phyloP scores from a whole-genome alignment of 2,888 invertebrate species.

The Melinopterus prodromus region DNA sequence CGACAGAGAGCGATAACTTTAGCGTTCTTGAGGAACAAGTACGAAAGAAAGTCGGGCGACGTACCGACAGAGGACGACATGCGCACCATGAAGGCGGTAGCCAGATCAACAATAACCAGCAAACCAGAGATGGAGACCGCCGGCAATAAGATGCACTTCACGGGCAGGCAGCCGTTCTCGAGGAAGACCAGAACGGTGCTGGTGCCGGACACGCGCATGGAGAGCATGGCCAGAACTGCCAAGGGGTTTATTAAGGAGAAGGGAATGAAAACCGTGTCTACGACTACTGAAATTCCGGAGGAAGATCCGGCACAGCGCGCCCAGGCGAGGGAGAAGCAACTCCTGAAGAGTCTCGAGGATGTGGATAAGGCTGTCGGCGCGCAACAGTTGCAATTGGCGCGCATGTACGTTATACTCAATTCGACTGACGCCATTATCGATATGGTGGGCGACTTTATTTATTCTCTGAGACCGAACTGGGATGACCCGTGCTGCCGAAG shows the following conservation, averaged over 20 bases:
- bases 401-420: not conserved
- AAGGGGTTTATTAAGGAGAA: not conserved
- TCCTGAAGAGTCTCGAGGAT: not conserved
- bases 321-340: not conserved
- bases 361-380: not conserved
- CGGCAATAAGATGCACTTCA: conserved; percentile 7
- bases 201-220: conserved; percentile 7
- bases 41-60: not conserved
- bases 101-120: not conserved
- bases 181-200: not conserved
- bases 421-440: not conserved
- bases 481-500: not conserved
- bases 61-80: not conserved
- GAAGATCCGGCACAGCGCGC: not conserved
- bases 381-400: not conserved
- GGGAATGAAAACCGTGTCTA: not conserved
- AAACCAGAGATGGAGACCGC: not conserved
- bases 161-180: not conserved
- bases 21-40: conserved; percentile 13
- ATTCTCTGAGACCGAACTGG: not conserved
- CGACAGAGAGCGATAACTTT: not conserved
- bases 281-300: not conserved
- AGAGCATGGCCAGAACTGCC: not conserved
- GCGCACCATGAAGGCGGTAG: not conserved
- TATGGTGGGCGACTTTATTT: not conserved